Evolutionary conservation across 2,888 invertebrate genomes (phyloP), one percentile per base, ranked within the genome.

Genomic region (Melanotus villosus): DNA sequence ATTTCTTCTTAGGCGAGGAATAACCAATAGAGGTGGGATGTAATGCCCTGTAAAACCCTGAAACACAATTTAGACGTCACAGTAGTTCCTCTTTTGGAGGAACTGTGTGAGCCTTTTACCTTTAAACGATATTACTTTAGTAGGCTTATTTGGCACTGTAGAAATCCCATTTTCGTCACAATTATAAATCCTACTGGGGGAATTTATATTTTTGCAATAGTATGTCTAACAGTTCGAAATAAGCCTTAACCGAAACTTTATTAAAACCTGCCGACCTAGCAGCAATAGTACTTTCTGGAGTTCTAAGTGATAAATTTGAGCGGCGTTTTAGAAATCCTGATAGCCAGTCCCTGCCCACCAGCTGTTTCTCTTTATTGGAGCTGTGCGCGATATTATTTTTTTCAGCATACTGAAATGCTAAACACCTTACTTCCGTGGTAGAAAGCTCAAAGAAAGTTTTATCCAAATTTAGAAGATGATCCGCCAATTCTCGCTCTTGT

Each of bases 131-230:
- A 52, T 34, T 5, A 63, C 19, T 62, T 50, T 47, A 36, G 36
- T 2, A 10, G 54, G 32, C 38, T 63, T 63, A 9, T 54, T 76
- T 26, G 80, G 80, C 0, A 84, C 82, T 1, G 81, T 84, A 12
- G 80, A 80, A 2, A 81, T 60, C 1, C 78, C 80, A 23, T 79
- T 81, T 73, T 83, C 81, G 73, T 82, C 81, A 18, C 78, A 32
- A 68, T 83, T 83, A 60, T 73, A 82, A 18, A 82, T 16, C 12
- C 50, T 19, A 50, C 30, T 32, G 7, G 62, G 36, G 34, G 41
- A 45, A 18, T 14, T 56, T 18, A 52, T 12, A 30, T 26, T 52
- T 30, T 7, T 71, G 10, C 34, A 50, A 38, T 57, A 59, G 43
- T 66, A 65, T 52, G 32, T 69, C 75, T 64, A 21, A 74, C 65